Evolutionary conservation across 2,888 invertebrate species (phyloP).

Genomic region (Stenchaetothrips biformis): DNA sequence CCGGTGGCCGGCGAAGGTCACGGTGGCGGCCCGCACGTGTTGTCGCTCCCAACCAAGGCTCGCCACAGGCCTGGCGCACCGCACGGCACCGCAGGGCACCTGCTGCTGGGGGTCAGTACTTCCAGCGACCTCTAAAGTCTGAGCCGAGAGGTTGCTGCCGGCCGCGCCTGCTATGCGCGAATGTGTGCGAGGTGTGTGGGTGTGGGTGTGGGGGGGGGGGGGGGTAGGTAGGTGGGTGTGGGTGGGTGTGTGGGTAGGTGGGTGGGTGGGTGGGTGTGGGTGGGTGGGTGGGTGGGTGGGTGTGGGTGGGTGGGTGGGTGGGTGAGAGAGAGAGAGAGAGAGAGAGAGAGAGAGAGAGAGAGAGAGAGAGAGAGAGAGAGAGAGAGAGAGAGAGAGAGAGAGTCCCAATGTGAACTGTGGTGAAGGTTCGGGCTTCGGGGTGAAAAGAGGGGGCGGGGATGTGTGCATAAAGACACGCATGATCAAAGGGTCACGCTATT

Average conservation of each 20-base stretch:
- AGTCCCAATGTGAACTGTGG: neutral
- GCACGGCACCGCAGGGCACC: too few species aligned
- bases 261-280: too few species aligned
- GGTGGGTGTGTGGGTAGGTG: neutral
- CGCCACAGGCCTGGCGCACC: too few species aligned
- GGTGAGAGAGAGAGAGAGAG: neutral
- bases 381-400: slow-evolving; percentile 1
- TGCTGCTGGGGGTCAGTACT: too few species aligned
- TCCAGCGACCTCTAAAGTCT: too few species aligned
- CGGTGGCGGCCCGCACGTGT: too few species aligned
- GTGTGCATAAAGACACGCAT: neutral
- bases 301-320: too few species aligned
- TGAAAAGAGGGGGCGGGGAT: neutral
- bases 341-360: neutral
- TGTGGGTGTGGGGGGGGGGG: neutral
- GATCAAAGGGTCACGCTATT: neutral
- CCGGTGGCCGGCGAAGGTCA: too few species aligned
- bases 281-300: too few species aligned
- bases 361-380: neutral
- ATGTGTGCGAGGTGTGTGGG: neutral
- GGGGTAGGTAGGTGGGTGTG: neutral
- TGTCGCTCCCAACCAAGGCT: too few species aligned
- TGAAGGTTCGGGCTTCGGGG: neutral
- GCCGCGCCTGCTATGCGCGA: neutral
- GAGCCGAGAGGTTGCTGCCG: neutral